Percentiles rank a stretch among this genome's conserved stretches.
phyloP scores from a whole-genome alignment of 2,797 vertebrate genomes.

The Halcyon smyrnensis region DNA sequence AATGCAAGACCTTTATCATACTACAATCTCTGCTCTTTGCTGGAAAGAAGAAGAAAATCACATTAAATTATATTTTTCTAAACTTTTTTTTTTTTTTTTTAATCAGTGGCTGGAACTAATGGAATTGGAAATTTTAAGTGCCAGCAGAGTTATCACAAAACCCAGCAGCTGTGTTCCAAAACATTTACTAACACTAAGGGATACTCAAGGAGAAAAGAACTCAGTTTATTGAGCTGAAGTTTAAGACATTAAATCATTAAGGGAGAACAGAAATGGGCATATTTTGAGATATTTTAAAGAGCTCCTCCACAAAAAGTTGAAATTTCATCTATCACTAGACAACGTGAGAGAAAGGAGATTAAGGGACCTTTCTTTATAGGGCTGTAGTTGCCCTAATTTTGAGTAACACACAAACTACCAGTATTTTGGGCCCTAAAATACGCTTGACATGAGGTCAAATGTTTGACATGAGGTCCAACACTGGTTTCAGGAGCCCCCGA shows the following conservation, averaged over 20 bases:
- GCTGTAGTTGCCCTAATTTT: neutral
- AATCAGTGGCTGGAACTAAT: neutral
- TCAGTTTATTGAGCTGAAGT: neutral
- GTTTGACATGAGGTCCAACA: neutral
- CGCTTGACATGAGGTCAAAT: neutral
- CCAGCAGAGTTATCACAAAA: neutral
- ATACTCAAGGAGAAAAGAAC: neutral
- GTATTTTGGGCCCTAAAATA: neutral
- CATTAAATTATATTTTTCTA: neutral
- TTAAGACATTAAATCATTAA: neutral
- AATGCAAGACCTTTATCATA: slow-evolving; percentile 12
- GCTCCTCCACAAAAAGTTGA: neutral
- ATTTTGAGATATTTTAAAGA: neutral
- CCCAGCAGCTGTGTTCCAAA: neutral
- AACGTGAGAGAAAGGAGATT: neutral
- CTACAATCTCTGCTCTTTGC: slow-evolving; percentile 2
- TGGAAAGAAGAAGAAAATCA: neutral
- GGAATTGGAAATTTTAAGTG: neutral
- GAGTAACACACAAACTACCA: neutral
- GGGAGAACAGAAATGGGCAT: neutral
- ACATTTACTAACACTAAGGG: neutral
- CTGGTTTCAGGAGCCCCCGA: neutral
- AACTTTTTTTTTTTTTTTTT: neutral
- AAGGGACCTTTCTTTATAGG: neutral
- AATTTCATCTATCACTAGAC: neutral